Evolutionary conservation across 2,113 vertebrate species (phyloP).

Genomic region (Sapajus apella): DNA sequence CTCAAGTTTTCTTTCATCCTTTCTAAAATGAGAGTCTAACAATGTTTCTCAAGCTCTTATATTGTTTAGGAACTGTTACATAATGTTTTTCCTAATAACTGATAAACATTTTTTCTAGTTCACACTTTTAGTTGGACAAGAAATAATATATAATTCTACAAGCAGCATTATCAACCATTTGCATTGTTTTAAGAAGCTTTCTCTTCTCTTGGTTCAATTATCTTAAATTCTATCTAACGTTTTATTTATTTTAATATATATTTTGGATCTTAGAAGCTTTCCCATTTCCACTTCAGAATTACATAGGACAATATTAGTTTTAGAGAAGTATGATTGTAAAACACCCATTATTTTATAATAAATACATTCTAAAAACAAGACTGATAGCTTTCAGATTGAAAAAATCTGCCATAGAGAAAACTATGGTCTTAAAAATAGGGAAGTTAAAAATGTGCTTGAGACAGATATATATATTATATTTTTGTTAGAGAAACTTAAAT

Average conservation of each 20-base stretch:
- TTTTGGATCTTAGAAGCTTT: conserved; percentile 1
- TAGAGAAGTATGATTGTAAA: background rate
- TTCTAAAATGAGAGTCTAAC: background rate
- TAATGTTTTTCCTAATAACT: background rate
- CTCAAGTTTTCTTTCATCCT: conserved; percentile 41
- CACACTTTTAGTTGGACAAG: background rate
- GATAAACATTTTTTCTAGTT: conserved; percentile 14
- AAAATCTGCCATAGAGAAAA: background rate
- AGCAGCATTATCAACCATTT: background rate
- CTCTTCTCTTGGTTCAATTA: background rate
- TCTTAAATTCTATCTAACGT: background rate
- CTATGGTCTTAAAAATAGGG: background rate
- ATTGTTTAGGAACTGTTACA: background rate
- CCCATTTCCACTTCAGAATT: background rate
- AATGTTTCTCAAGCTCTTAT: background rate
- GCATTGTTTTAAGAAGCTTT: background rate
- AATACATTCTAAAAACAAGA: background rate
- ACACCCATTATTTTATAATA: background rate
- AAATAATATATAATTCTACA: background rate
- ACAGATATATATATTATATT: background rate
- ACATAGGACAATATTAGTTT: background rate
- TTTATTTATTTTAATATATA: background rate
- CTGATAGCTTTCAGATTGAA: background rate
- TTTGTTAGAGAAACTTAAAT: conserved; percentile 18
- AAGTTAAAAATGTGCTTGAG: conserved; percentile 17